Evolutionary conservation across 2,888 invertebrate genomes (phyloP).

Genomic region (Heliconius ismenius): DNA sequence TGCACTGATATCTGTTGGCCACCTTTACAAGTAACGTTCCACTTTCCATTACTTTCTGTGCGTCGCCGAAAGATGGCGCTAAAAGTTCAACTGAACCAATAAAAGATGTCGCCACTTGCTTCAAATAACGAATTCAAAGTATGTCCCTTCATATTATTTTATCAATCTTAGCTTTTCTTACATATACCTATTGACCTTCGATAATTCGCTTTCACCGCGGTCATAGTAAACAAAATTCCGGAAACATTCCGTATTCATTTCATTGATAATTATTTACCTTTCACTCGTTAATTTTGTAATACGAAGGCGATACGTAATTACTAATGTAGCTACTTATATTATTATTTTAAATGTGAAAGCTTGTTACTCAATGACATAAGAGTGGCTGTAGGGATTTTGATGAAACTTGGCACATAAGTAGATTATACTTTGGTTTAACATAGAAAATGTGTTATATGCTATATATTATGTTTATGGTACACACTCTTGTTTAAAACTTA

Average conservation of each 20-base stretch:
- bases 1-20: constrained; percentile 29
- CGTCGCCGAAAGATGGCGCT: constrained; percentile 47
- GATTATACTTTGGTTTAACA: background rate
- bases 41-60: constrained; percentile 9
- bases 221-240: constrained; percentile 67
- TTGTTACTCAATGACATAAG: background rate
- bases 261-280: constrained; percentile 53
- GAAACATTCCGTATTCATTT: constrained; percentile 65
- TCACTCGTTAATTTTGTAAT: constrained; percentile 58
- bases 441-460: too few species aligned
- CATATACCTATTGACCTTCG: constrained; percentile 56
- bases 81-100: constrained; percentile 17
- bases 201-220: constrained; percentile 65
- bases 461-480: background rate
- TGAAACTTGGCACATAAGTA: background rate
- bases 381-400: constrained; percentile 2
- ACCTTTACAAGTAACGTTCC: background rate
- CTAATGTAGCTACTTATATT: constrained; percentile 10
- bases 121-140: constrained; percentile 45
- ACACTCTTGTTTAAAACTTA: background rate
- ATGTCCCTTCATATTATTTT: constrained; percentile 28
- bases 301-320: constrained; percentile 58
- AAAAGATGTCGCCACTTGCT: constrained; percentile 58
- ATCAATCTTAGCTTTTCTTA: constrained; percentile 41
- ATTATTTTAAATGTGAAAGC: constrained; percentile 9